phyloP scores from a whole-genome alignment of 2,888 invertebrate genomes.

The Laothoe populi region DNA sequence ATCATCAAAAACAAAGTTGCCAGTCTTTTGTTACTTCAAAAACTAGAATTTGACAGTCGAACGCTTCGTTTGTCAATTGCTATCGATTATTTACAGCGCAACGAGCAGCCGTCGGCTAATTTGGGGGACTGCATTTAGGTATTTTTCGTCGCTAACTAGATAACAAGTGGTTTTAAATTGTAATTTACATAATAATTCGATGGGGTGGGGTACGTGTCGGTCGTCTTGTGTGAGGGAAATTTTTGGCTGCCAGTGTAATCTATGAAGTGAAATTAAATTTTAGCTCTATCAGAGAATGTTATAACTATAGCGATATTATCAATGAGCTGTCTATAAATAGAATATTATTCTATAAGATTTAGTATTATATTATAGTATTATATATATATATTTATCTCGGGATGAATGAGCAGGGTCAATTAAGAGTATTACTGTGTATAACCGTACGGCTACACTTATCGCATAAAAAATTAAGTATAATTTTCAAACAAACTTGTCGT shows the following conservation, averaged over 20 bases:
- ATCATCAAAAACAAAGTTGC: slow-evolving; percentile 41
- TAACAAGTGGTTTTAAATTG: slow-evolving; percentile 85
- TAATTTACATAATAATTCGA: slow-evolving; percentile 81
- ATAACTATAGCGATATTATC: background rate
- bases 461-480: no score
- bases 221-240: slow-evolving; percentile 38
- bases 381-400: no score
- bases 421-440: no score
- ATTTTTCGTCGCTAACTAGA: slow-evolving; percentile 83
- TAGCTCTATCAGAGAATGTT: background rate
- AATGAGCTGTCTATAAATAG: background rate
- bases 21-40: slow-evolving; percentile 81
- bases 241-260: slow-evolving; percentile 25
- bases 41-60: slow-evolving; percentile 83
- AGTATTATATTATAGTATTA: no score
- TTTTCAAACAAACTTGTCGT: no score
- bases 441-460: no score
- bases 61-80: slow-evolving; percentile 84
- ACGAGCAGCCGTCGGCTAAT: slow-evolving; percentile 77
- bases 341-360: no score
- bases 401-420: no score
- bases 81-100: slow-evolving; percentile 79
- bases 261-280: slow-evolving; percentile 34
- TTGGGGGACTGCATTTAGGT: slow-evolving; percentile 71
- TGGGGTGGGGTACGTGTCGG: slow-evolving; percentile 48